Evolutionary conservation across 2,113 vertebrate genomes (phyloP), one percentile per base, ranked within the genome.

Genomic region (Stigmatopora argus): DNA sequence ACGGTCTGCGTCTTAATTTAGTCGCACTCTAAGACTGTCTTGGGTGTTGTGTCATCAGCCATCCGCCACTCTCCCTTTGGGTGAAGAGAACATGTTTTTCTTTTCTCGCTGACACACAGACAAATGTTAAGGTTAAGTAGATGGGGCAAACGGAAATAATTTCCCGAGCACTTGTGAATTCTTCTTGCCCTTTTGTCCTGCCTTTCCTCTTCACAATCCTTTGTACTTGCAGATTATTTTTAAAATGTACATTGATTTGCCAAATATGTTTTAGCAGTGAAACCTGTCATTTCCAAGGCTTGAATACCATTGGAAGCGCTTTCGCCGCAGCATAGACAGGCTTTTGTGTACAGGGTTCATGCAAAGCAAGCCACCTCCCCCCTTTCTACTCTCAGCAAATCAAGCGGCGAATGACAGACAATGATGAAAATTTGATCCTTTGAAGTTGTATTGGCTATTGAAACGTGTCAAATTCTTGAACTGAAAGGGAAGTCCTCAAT

Each of bases 341-440:
- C 91, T 91, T 96, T 96, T 96, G 92, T 96, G 92, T 96, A 89
- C 89, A 72, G 86, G 78, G 88, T 92, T 93, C 89, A 91, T 86
- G 90, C 92, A 90, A 92, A 92, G 74, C 49, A 91, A 92, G 90
- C 90, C 89, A 87, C 56, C 18, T 8, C n/a, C 35, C 35, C 10
- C 49, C 49, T 52, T 59, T 23, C 35, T 44, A 26, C 89, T 95
- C 93, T 93, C 91, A 92, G 93, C 93, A 94, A 93, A 94, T 93
- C 92, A 92, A 91, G 88, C 72, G 84, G 91, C 92, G 92, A 93
- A 95, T 94, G 93, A 96, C 77, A 88, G 94, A 95, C 93, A 94
- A 94, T 96, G 92, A 96, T 94, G 93, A 96, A 95, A 95, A 95
- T 94, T 93, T 94, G 92, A 95, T 95, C 95, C 95, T 96, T 96